Evolutionary conservation across 1,140 invertebrate species (phyloP).

Genomic region (Ceratosolen fusciceps): DNA sequence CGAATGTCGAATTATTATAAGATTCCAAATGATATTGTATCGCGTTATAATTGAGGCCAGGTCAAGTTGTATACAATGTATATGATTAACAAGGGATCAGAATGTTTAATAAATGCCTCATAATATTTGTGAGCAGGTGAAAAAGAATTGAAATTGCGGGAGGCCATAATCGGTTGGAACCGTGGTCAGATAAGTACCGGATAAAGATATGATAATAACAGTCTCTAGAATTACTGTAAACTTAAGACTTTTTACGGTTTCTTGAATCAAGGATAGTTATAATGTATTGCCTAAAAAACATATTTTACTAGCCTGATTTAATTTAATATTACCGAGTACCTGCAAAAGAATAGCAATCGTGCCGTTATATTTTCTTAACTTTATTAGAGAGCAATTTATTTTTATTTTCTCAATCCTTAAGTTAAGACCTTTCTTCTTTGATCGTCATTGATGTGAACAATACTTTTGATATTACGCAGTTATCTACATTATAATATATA

Average conservation of each 20-base stretch:
- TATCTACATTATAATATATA: too few species aligned
- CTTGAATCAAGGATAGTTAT: background rate
- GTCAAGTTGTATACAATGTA: background rate
- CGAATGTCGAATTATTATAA: background rate
- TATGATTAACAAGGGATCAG: constrained; percentile 68
- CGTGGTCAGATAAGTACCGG: constrained; percentile 66
- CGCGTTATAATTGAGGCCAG: constrained; percentile 17
- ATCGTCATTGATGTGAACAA: too few species aligned
- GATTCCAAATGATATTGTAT: background rate
- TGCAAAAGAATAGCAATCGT: background rate
- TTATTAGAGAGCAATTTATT: background rate
- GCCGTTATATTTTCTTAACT: background rate
- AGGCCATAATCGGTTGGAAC: constrained; percentile 69
- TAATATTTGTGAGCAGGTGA: constrained; percentile 52
- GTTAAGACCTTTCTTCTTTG: background rate
- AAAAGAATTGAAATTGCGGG: constrained; percentile 51
- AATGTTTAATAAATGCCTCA: constrained; percentile 72
- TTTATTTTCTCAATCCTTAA: background rate
- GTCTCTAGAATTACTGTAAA: constrained; percentile 66
- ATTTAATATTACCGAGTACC: constrained; percentile 18
- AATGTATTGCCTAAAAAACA: constrained; percentile 37
- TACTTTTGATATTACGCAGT: too few species aligned
- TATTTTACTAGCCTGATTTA: constrained; percentile 26
- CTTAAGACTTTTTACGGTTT: constrained; percentile 11
- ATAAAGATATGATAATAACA: constrained; percentile 71